A percentile compares a stretch with the other conserved stretches of the same genome.
These are phyloP conservation scores for Noctua comes DNA, from an alignment of 2,888 invertebrate genomes.

Conservation along the genomic window DNA sequence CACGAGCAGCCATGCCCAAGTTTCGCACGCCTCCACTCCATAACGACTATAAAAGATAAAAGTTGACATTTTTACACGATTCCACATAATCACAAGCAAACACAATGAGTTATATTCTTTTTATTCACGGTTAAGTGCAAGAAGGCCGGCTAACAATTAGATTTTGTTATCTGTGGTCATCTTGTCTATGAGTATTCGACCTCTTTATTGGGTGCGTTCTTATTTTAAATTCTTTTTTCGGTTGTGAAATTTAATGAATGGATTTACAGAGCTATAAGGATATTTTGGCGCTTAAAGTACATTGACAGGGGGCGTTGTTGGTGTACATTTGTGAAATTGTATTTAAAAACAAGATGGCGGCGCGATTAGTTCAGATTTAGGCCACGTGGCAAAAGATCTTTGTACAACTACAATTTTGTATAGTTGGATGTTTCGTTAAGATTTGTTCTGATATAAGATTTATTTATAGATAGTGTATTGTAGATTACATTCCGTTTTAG, in stretches of 20 bases:
- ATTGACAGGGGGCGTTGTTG: neutral
- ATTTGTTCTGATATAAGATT: constrained; percentile 18
- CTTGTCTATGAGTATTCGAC: constrained; percentile 53
- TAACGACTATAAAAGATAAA: constrained; percentile 27
- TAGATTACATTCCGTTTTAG: constrained; percentile 23
- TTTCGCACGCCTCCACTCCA: constrained; percentile 57
- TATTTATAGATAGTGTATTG: neutral
- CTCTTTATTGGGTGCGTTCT: constrained; percentile 53
- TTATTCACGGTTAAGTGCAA: constrained; percentile 55
- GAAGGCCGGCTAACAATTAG: constrained; percentile 47
- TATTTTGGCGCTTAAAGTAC: neutral
- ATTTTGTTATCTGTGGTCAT: constrained; percentile 50
- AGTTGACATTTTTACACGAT: constrained; percentile 63
- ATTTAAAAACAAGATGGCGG: neutral
- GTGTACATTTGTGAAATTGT: neutral
- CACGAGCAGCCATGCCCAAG: constrained; percentile 50
- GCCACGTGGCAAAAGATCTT: neutral
- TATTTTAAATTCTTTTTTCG: constrained; percentile 20
- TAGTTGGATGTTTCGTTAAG: constrained; percentile 9
- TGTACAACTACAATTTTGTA: neutral
- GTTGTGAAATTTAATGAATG: constrained; percentile 24
- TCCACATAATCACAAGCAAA: constrained; percentile 22
- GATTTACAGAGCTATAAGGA: neutral
- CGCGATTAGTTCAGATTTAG: neutral
- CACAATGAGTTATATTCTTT: constrained; percentile 37